Base-by-base conservation (phyloP, 2,797 vertebrate species). In the Sebastes nivosus region DNA sequence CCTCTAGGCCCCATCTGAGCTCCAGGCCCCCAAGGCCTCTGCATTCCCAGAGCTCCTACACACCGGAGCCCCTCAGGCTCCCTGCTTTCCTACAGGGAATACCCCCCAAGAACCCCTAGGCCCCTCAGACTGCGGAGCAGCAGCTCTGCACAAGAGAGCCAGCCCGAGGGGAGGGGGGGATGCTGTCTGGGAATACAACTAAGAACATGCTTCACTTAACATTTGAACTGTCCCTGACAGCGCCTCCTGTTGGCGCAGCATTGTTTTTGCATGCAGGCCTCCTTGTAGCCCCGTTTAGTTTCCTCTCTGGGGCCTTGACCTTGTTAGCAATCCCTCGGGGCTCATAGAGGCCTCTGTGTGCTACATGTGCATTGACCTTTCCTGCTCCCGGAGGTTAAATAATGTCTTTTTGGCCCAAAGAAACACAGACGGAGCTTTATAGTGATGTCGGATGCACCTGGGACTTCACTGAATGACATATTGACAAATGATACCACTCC, bases 1-100 rank as follows among this genome's bases (percentile, higher is more conserved):
- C 92, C 91, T 90, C 90, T 67, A 88, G 91, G 93, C 90, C 89
- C 93, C 95, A 96, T 95, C 94, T 96, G 95, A 95, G 93, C 92
- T 95, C 91, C 89, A 93, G 88, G 89, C 92, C 94, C 93, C 91
- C 89, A 91, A 94, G 93, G 93, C 92, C 80, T 89, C 84, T 65
- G 70, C 92, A 91, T 91, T 95, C 94, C 94, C 94, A 92, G 54
- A 91, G 94, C 93, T 92, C 93, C 91, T 36, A 65, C 82, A 92
- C 92, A 90, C 90, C 75, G 89, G 82, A 91, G 92, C 91, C 93
- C 93, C 92, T 90, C 89, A 87, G 92, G 93, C 93, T 90, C 85
- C 89, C 83, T 90, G 79, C 50, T 72, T 75, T 78, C 92, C 94
- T 92, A 92, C 76, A 87, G 94, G 94, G 94, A 94, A 94, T 92